These are phyloP conservation scores for Sarcophaga caerulescens DNA, from an alignment of 2,888 invertebrate species.

Conservation along the genomic window DNA sequence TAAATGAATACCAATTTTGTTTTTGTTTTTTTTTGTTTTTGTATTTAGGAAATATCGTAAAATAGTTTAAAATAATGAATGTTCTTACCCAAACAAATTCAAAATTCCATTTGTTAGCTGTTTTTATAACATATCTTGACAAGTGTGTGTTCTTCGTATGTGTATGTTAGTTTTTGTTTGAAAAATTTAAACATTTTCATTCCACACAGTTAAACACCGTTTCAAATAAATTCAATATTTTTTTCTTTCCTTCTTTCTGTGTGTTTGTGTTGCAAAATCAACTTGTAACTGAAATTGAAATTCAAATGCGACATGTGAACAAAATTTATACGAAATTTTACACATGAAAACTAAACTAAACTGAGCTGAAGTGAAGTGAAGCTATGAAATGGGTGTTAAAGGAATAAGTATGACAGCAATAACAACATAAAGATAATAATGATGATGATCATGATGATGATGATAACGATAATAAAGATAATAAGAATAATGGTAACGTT, in stretches of 20 bases:
- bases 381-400: too few relatives aligned
- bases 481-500: constrained; percentile 26
- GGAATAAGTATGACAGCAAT: background rate
- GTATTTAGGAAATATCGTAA: too few relatives aligned
- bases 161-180: background rate
- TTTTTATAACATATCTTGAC: too few relatives aligned
- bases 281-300: constrained; percentile 46
- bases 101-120: too few relatives aligned
- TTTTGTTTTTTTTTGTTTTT: too few relatives aligned
- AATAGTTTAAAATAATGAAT: too few relatives aligned
- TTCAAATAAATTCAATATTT: constrained; percentile 53
- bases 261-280: constrained; percentile 18
- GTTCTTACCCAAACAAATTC: too few relatives aligned
- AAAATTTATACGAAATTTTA: constrained; percentile 39
- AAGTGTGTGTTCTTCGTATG: background rate
- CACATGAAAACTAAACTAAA: constrained; percentile 37
- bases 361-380: background rate
- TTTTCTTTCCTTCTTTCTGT: background rate
- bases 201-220: constrained; percentile 65
- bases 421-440: constrained; percentile 31
- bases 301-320: constrained; percentile 34
- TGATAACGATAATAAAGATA: constrained; percentile 20
- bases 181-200: constrained; percentile 55
- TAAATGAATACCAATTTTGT: too few relatives aligned
- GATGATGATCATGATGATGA: constrained; percentile 36